Evolutionary conservation across 2,797 vertebrate species (phyloP), one percentile per base, ranked within the genome.

Genomic region (Erithacus rubecula): DNA sequence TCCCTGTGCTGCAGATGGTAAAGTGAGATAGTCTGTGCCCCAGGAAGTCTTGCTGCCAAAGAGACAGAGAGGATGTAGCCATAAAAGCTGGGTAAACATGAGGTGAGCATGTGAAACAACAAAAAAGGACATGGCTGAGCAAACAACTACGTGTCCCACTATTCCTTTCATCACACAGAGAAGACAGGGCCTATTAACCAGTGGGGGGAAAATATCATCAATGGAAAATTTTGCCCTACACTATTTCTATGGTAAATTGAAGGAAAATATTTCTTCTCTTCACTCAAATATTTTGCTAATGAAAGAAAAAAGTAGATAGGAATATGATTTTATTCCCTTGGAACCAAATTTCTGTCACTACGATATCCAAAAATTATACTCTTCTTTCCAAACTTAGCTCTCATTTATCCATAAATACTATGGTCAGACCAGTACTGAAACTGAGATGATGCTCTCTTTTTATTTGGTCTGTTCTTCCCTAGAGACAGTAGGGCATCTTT

Each of bases 71-170:
- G 94, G 93, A 96, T 86, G 44, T 52, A 56, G 74, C 77, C 69
- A 90, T 93, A 91, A 96, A 95, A 96, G 94, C 91, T 84, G 84
- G 83, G 90, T 93, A 96, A 96, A 96, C 83, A 95, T 0, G 2
- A 87, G 77, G 65, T 63, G 23, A 94, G 65, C 69, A 34, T 9
- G 70, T 82, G 93, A 86, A 95, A 96, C 69, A 93, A 75, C 49
- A 91, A 12, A 64, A 91, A 89, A 63, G 22, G 79, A 87, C 9
- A 4, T 9, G 55, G 78, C 78, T 92, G 71, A 89, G 91, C 71
- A 75, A 87, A 92, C 44, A 92, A 43, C 71, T 91, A 82, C 4
- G 2, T 65, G 46, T 39, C 36, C 51, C 55, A 44, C 69, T 83
- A 24, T 47, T 83, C 72, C 52, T 60, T 69, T 41, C n/a, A 63